Percentiles rank a stretch among this genome's conserved stretches.
Evolutionary conservation across 2,797 vertebrate species (phyloP).

Genomic region (Myotis daubentonii): DNA sequence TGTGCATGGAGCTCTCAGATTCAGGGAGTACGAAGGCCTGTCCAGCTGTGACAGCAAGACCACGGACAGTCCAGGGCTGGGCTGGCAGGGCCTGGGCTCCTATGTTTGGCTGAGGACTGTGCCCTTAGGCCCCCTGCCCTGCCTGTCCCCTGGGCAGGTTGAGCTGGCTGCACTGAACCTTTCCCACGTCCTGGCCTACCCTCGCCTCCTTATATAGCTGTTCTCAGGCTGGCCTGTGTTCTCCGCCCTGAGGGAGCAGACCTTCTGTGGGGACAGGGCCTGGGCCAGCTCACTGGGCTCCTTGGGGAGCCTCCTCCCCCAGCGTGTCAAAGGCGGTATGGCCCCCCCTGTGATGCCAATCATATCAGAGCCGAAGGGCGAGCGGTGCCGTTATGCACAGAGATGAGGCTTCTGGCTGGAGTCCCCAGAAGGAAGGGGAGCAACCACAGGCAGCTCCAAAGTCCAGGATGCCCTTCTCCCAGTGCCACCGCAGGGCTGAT

Average conservation of each 20-base stretch:
- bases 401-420: not conserved
- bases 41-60: not conserved
- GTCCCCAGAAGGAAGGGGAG: not conserved
- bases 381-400: not conserved
- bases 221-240: not conserved
- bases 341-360: not conserved
- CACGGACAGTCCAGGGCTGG: not conserved
- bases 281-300: not conserved
- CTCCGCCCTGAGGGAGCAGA: slow-evolving; percentile 37
- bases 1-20: not conserved
- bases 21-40: not conserved
- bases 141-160: not conserved
- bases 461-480: not conserved
- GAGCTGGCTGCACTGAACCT: not conserved
- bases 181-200: not conserved
- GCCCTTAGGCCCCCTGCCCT: not conserved
- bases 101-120: not conserved
- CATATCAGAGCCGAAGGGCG: not conserved
- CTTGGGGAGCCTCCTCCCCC: not conserved
- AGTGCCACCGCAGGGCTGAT: not conserved
- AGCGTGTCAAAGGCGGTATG: not conserved
- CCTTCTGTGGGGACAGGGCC: not conserved
- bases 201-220: slow-evolving; percentile 35
- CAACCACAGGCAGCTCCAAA: not conserved
- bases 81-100: not conserved